phyloP scores from a whole-genome alignment of 2,888 invertebrate species.

The Creontiades dilutus region DNA sequence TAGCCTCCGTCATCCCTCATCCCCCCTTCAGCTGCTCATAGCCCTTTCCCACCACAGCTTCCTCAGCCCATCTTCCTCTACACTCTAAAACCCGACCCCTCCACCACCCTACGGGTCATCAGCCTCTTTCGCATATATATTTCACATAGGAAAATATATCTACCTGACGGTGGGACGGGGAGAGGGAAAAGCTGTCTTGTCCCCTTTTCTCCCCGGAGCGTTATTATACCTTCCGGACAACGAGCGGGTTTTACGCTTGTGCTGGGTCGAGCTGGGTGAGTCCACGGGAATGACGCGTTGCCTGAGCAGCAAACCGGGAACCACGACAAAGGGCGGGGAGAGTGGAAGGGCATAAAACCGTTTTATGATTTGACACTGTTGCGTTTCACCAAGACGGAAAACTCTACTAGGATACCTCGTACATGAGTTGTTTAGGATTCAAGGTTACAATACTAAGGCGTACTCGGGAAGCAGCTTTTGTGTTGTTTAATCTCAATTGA shows the following conservation, averaged over 20 bases:
- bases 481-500: too few species aligned
- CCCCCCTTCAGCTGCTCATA: too few species aligned
- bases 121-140: conserved; percentile 57
- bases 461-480: not conserved
- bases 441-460: not conserved
- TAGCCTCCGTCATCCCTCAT: not conserved
- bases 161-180: not conserved
- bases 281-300: not conserved
- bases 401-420: not conserved
- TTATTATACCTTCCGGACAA: conserved; percentile 55
- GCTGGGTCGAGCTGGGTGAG: not conserved
- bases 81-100: conserved; percentile 11
- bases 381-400: conserved; percentile 31
- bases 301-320: conserved; percentile 24
- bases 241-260: conserved; percentile 53
- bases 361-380: conserved; percentile 68
- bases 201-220: conserved; percentile 8
- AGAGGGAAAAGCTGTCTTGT: conserved; percentile 20
- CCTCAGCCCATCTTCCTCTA: not conserved
- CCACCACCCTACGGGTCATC: not conserved
- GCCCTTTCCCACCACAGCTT: not conserved
- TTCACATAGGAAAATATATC: conserved; percentile 30
- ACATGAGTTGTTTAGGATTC: not conserved
- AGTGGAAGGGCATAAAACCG: conserved; percentile 53
- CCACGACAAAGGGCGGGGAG: not conserved